Conservation (phyloP, 37 sponge, comb jelly and placozoan species). For the Crambe crambe region DNA sequence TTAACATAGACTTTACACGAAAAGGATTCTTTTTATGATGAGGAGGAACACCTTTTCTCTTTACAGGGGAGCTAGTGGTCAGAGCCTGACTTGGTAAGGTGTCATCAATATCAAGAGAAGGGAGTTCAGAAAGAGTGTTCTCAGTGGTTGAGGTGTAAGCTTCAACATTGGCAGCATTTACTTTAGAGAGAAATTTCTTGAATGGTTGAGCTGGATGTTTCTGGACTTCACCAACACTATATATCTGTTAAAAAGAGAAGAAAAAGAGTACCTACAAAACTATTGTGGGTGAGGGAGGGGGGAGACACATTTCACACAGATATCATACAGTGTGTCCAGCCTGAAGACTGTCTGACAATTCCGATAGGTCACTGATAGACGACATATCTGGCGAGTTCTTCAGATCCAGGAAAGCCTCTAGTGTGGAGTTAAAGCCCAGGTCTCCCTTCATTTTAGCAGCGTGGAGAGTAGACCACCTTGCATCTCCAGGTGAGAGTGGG, state of each 20-base stretch:
- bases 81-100: background rate
- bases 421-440: background rate
- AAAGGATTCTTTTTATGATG: conserved; percentile 9
- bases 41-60: background rate
- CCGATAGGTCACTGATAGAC: conserved; percentile 4
- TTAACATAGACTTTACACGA: background rate
- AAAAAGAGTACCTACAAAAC: no score
- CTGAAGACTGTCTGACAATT: conserved; percentile 20
- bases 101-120: conserved; percentile 25
- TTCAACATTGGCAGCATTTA: conserved; percentile 25
- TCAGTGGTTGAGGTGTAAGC: background rate
- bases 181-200: conserved; percentile 29
- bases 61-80: background rate
- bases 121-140: conserved; percentile 50
- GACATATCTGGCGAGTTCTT: conserved; percentile 27
- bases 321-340: no score
- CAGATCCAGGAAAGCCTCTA: conserved; percentile 47
- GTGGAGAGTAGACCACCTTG: conserved; percentile 50
- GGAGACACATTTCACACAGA: no score
- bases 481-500: conserved; percentile 74
- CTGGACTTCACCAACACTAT: background rate
- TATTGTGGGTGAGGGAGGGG: no score
- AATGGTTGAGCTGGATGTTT: conserved; percentile 9
- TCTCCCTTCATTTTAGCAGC: conserved; percentile 25
- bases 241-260: background rate